phyloP scores from a whole-genome alignment of 1,140 invertebrate species.

The Tetramorium parvispinum region DNA sequence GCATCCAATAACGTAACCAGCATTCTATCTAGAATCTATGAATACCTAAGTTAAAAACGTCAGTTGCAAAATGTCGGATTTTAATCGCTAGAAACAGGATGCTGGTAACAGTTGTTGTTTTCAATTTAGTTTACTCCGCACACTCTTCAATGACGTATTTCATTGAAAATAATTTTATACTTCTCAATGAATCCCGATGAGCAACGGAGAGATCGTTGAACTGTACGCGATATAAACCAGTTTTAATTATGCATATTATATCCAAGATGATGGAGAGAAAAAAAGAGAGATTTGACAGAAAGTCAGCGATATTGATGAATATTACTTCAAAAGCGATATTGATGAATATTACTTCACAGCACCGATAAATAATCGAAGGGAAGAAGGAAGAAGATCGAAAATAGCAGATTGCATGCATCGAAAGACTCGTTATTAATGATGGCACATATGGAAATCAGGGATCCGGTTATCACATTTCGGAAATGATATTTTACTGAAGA shows the following conservation, averaged over 20 bases:
- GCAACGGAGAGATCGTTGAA: background rate
- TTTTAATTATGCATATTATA: conserved; percentile 26
- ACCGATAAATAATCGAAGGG: background rate
- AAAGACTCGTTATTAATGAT: conserved; percentile 28
- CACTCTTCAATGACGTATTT: background rate
- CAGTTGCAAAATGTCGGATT: background rate
- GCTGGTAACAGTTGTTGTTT: background rate
- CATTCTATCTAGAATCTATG: background rate
- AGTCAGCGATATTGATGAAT: conserved; percentile 24
- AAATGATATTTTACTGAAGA: conserved; percentile 26
- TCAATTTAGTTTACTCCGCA: background rate
- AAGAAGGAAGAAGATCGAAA: conserved; percentile 1
- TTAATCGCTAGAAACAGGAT: background rate
- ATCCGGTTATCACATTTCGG: conserved; percentile 32
- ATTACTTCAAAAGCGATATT: conserved; percentile 21
- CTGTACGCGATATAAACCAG: background rate
- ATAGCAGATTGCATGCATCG: conserved; percentile 9
- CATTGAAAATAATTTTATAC: background rate
- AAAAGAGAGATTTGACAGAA: background rate
- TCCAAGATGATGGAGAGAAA: background rate
- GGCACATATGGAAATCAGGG: conserved; percentile 21
- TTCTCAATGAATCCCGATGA: conserved; percentile 15
- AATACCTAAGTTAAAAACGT: background rate
- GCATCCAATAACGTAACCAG: background rate
- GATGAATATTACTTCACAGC: conserved; percentile 5